Percentiles rank a stretch among this genome's conserved stretches.
These are phyloP conservation scores for Hemicentrotus pulcherrimus DNA, from an alignment of 35 echinoderm and acorn worm genomes.

Conservation along the genomic window DNA sequence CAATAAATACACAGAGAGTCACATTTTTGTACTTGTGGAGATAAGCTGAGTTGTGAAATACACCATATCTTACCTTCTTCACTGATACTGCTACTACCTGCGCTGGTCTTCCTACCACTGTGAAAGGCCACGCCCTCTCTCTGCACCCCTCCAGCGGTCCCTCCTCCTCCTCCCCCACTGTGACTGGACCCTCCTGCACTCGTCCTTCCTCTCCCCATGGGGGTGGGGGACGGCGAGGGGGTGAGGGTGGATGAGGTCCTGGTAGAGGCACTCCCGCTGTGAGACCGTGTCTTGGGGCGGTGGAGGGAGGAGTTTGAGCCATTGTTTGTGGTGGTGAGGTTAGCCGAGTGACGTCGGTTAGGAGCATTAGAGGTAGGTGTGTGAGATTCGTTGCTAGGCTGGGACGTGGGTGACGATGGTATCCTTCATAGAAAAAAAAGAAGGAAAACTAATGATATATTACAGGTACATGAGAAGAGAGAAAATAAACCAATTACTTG, in stretches of 20 bases:
- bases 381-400: not conserved
- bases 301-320: conserved; percentile 71
- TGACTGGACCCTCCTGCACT: conserved; percentile 42
- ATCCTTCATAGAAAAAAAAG: conserved; percentile 8
- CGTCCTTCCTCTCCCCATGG: conserved; percentile 45
- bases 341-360: not conserved
- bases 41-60: too few species aligned
- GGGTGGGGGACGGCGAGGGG: conserved; percentile 71
- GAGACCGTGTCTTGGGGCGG: conserved; percentile 51
- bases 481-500: not conserved
- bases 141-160: not conserved
- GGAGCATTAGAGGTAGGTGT: not conserved
- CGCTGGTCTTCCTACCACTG: conserved; percentile 53
- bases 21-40: too few species aligned
- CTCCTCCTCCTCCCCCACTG: conserved; percentile 1
- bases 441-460: not conserved
- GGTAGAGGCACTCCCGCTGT: conserved; percentile 57
- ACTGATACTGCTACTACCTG: conserved; percentile 91
- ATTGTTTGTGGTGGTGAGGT: conserved; percentile 54
- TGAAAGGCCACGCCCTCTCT: not conserved
- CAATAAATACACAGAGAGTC: too few species aligned
- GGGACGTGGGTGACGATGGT: not conserved
- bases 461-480: not conserved
- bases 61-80: conserved; percentile 76
- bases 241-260: conserved; percentile 88